Base-by-base conservation (phyloP, 2,113 vertebrate genomes). In the Elephas maximus region DNA sequence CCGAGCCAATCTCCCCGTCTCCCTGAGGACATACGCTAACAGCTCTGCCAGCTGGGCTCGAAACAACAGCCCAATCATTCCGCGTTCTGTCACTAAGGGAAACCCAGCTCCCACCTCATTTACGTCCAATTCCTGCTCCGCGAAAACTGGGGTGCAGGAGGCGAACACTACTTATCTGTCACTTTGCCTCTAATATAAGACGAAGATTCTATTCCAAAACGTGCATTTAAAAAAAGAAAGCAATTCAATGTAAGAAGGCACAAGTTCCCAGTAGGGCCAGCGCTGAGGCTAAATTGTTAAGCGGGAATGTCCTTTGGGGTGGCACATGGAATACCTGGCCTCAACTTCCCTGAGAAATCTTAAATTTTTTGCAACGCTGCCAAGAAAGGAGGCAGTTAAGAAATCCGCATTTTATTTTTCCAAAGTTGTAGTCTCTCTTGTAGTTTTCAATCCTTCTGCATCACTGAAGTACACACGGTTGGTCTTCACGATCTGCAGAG, bases 131-230 rank as follows among this genome's bases (percentile, higher is more conserved):
- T 76, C 73, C 26, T 15, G 33, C 67, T 0, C 30, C 2, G 37
- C 1, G 24, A 83, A 73, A 44, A 82, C 41, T 0, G 37, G 48
- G 78, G 78, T 41, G 26, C 18, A 0, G 57, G 71, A 63, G 41
- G n/a, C 83, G 14, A 14, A 23, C 74, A 44, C 71, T 21, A 33
- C 94, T 86, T 21, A 73, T 9, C 95, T 73, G 57, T 93, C 96
- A 94, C 84, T 97, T 95, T 93, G 76, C 74, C 63, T 45, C 92
- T 95, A 90, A 93, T 60, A 48, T 57, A 37, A 91, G 93, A 95
- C 88, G 77, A 92, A 94, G 94, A 83, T 76, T 71, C 86, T 33
- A 28, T 30, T 82, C 21, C 6, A 20, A 84, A 76, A 82, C 1
- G 10, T 7, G 57, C 94, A 41, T 67, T 91, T 71, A 79, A 77